These are phyloP conservation scores for Lasioglossum calceatum DNA, from an alignment of 2,888 invertebrate genomes.

Conservation along the genomic window DNA sequence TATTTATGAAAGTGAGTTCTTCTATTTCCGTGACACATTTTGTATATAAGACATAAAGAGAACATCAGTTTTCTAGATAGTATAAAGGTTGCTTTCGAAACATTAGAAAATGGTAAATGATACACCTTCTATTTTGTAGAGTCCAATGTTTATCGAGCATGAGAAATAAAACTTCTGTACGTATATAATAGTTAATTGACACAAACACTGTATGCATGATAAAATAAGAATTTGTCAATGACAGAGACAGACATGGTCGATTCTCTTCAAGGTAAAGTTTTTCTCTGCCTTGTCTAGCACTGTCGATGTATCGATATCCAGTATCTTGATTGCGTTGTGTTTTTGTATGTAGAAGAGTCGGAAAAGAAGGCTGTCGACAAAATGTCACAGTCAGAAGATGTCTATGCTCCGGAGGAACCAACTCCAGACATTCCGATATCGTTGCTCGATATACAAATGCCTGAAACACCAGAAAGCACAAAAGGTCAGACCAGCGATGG, in stretches of 20 bases:
- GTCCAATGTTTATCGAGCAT: constrained; percentile 35
- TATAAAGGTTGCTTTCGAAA: not conserved
- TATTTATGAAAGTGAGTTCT: not conserved
- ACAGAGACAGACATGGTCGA: constrained; percentile 47
- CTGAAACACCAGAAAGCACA: constrained; percentile 78
- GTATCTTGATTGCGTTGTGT: not conserved
- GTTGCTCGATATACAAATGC: constrained; percentile 74
- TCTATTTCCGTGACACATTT: not conserved
- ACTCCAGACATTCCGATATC: constrained; percentile 64
- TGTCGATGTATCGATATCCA: not conserved
- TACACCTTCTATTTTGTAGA: constrained; percentile 48
- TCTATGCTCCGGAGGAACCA: constrained; percentile 67
- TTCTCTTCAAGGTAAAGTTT: constrained; percentile 46
- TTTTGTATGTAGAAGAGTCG: constrained; percentile 29
- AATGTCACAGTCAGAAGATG: constrained; percentile 62
- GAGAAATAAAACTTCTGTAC: constrained; percentile 37
- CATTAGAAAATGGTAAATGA: not conserved
- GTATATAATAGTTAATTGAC: constrained; percentile 36
- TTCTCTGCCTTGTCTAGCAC: not conserved
- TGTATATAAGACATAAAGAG: not conserved
- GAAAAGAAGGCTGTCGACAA: constrained; percentile 42
- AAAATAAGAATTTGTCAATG: constrained; percentile 44
- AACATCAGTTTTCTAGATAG: not conserved
- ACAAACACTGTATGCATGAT: constrained; percentile 38
- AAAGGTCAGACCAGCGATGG: constrained; percentile 72